Evolutionary conservation across 2,113 vertebrate species (phyloP).

Genomic region (Halichoeres trimaculatus): DNA sequence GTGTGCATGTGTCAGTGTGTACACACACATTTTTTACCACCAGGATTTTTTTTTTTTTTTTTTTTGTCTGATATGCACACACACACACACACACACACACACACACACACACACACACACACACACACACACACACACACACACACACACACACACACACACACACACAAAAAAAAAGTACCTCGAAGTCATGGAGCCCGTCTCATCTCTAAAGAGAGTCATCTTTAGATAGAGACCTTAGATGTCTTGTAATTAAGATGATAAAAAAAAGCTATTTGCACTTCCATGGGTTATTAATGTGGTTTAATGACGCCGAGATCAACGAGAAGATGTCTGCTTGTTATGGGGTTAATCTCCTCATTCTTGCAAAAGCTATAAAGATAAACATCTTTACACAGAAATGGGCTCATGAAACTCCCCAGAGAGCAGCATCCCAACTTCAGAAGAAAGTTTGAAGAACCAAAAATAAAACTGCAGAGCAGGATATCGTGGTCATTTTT

Average conservation of each 20-base stretch:
- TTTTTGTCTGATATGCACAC: constrained; percentile 45
- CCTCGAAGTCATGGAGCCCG: constrained; percentile 66
- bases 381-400: constrained; percentile 76
- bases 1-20: constrained; percentile 9
- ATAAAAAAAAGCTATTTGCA: constrained; percentile 80
- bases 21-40: constrained; percentile 26
- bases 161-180: constrained; percentile 46
- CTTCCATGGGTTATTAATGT: constrained; percentile 83
- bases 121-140: background rate
- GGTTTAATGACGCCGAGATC: constrained; percentile 84
- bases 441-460: constrained; percentile 74
- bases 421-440: constrained; percentile 65
- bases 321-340: constrained; percentile 79
- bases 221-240: constrained; percentile 75
- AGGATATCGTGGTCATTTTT: constrained; percentile 39
- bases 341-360: constrained; percentile 82
- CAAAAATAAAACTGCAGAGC: constrained; percentile 68
- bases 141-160: too few relatives aligned
- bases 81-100: constrained; percentile 3
- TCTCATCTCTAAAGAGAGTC: constrained; percentile 72
- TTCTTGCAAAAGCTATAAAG: constrained; percentile 74
- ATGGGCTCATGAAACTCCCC: constrained; percentile 62
- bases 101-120: background rate
- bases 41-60: constrained; percentile 43
- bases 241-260: constrained; percentile 84